Base-by-base conservation (phyloP, 2,113 vertebrate species). In the Pterocles gutturalis region DNA sequence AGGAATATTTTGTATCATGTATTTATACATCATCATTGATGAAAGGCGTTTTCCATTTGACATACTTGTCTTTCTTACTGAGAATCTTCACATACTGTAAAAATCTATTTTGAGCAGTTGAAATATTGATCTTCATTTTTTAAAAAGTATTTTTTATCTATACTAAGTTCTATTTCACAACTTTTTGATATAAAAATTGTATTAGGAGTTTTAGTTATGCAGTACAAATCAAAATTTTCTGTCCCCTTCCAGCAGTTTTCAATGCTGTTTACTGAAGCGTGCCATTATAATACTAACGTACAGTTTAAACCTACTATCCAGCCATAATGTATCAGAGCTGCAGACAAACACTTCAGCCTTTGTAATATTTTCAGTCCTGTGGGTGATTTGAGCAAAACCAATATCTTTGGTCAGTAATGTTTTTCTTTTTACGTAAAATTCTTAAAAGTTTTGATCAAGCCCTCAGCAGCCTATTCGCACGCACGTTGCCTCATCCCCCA, bases 1-100 rank as follows among this genome's bases (percentile, higher is more conserved):
- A 76, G 41, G 6, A 75, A 8, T 46, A 46, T 79, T 79, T 90
- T 26, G 19, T 41, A 8, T 62, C 2, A 29, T 54, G 46, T 41
- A 12, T 83, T 77, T 87, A 38, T 43, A 60, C 5, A 45, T 26
- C 6, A 45, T 57, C 38, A 36, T 36, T 45, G 75, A 72, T 67
- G 29, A 71, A 89, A 29, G 17, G 57, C 31, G 20, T 94, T 72
- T 88, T 90, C 19, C 2, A 2, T 69, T 77, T 55, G 26, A 77
- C 46, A 24, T 88, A 38, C 36, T 92, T 91, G 82, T 90, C 71
- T 29, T 94, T 86, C 71, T 95, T 89, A 77, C 33, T 85, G 51
- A 84, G 75, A 84, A 96, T 15, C 46, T 84, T 87, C 51, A 76
- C 36, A 62, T 36, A 45, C 38, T n/a, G 4, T 87, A 60, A 60